phyloP scores from a whole-genome alignment of 2,797 vertebrate species.

The Tapera naevia region DNA sequence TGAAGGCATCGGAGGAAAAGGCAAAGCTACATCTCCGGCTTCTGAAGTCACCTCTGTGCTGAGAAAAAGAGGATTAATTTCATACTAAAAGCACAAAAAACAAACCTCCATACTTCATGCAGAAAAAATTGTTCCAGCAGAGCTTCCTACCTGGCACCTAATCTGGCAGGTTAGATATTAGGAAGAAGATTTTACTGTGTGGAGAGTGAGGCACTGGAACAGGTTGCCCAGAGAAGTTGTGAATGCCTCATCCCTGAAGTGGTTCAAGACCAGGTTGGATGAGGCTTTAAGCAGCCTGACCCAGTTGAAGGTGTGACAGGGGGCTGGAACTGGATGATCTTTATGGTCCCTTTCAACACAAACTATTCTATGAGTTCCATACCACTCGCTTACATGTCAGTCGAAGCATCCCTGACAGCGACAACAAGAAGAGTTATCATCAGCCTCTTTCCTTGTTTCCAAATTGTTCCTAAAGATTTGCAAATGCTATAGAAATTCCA shows the following conservation, averaged over 20 bases:
- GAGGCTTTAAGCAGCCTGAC: too few relatives aligned
- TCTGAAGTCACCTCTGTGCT: background rate
- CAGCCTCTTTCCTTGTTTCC: background rate
- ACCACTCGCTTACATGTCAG: background rate
- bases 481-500: background rate
- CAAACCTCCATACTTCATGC: background rate
- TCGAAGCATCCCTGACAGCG: accelerated
- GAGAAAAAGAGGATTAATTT: background rate
- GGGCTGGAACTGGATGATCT: too few relatives aligned
- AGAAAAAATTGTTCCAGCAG: background rate
- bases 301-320: too few relatives aligned
- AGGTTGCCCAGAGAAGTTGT: too few relatives aligned
- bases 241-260: too few relatives aligned
- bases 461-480: background rate
- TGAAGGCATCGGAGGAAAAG: background rate
- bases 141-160: background rate
- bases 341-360: too few relatives aligned
- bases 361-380: background rate
- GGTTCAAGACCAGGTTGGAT: too few relatives aligned
- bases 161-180: too few relatives aligned
- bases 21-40: background rate
- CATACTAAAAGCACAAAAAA: background rate
- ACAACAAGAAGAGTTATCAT: background rate
- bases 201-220: too few relatives aligned
- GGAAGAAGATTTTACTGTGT: too few relatives aligned